phyloP scores from a whole-genome alignment of 2,797 vertebrate species.

The Antennarius maculatus region DNA sequence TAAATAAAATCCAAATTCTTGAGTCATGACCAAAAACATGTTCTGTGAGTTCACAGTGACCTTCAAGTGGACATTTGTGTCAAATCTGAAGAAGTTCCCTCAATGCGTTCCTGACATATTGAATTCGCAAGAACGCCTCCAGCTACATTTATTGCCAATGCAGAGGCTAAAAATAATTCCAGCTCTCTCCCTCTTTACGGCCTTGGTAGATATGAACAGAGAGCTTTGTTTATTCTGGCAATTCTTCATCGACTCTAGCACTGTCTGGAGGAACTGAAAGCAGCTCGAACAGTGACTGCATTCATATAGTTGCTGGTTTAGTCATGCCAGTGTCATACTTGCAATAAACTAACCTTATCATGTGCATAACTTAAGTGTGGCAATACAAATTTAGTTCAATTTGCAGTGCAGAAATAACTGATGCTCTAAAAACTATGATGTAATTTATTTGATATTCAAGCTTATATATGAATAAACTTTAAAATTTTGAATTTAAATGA shows the following conservation, averaged over 20 bases:
- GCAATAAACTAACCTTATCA: slow-evolving; percentile 23
- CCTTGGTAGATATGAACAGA: slow-evolving; percentile 26
- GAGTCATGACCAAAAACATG: background rate
- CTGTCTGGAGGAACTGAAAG: slow-evolving; percentile 38
- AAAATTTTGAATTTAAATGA: too few species aligned
- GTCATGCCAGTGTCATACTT: slow-evolving; percentile 53
- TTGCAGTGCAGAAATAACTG: too few species aligned
- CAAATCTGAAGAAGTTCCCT: background rate
- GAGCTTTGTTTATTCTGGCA: slow-evolving; percentile 47
- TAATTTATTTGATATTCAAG: too few species aligned
- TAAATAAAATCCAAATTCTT: background rate
- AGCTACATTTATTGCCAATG: background rate
- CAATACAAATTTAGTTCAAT: background rate
- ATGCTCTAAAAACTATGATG: too few species aligned
- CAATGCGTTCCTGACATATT: background rate
- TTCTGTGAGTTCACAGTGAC: background rate
- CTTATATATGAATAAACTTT: too few species aligned
- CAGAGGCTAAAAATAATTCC: slow-evolving; percentile 8
- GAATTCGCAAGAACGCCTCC: background rate
- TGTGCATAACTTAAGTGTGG: slow-evolving; percentile 37
- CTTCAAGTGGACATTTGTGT: background rate
- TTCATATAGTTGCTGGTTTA: slow-evolving; percentile 46
- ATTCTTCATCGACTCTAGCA: slow-evolving; percentile 5
- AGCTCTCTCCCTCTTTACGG: background rate
- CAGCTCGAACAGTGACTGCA: slow-evolving; percentile 29